Evolutionary conservation across 1,140 invertebrate species (phyloP).

Genomic region (Drosophila sp.): DNA sequence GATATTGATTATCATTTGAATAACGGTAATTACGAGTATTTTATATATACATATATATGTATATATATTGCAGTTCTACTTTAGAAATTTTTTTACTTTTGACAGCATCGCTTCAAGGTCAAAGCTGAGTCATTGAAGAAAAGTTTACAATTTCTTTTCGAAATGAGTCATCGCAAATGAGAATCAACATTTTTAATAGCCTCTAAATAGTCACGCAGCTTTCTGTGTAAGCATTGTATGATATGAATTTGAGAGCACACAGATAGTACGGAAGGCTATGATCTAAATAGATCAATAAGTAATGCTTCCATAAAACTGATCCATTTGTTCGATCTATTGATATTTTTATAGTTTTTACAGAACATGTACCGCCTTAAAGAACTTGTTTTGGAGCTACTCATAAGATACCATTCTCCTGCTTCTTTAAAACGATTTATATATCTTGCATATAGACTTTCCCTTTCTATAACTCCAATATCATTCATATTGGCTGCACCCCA

Average conservation of each 20-base stretch:
- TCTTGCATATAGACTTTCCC: background rate
- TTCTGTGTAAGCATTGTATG: constrained; percentile 3
- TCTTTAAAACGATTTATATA: too few species aligned
- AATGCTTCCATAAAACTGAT: background rate
- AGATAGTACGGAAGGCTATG: constrained; percentile 11
- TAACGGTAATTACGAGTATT: constrained; percentile 14
- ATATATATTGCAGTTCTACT: constrained; percentile 1
- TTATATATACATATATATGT: too few species aligned
- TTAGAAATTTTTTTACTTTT: constrained; percentile 22
- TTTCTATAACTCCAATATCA: background rate
- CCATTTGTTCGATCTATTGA: background rate
- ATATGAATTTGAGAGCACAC: constrained; percentile 4
- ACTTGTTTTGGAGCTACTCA: too few species aligned
- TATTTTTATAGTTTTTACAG: too few species aligned
- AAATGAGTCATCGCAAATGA: constrained; percentile 29
- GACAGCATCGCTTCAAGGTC: constrained; percentile 24
- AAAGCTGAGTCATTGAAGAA: constrained; percentile 34
- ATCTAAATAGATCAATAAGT: background rate
- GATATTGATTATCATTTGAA: constrained; percentile 30
- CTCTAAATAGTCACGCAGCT: constrained; percentile 32
- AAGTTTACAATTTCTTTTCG: constrained; percentile 41
- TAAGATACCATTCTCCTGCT: too few species aligned
- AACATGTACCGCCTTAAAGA: too few species aligned
- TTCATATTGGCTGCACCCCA: background rate
- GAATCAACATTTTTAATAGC: constrained; percentile 7